phyloP scores from a whole-genome alignment of 2,797 vertebrate genomes.

The Fundulus diaphanus region DNA sequence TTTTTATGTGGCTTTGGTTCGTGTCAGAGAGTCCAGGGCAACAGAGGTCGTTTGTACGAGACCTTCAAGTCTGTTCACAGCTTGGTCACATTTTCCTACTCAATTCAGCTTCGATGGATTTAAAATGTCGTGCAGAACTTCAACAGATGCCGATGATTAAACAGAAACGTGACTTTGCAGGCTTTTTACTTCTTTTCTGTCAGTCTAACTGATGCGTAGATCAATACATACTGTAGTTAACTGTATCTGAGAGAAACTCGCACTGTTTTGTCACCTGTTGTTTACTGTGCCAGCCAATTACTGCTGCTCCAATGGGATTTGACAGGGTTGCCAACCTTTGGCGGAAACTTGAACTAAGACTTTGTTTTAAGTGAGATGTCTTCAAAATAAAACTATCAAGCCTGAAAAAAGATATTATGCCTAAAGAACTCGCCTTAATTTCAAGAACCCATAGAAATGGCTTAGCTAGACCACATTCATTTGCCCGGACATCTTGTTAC shows the following conservation, averaged over 20 bases:
- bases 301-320: not conserved
- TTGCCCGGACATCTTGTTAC: no score
- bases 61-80: slow-evolving; percentile 3
- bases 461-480: no score
- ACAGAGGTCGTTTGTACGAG: slow-evolving; percentile 7
- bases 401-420: not conserved
- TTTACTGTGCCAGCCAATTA: not conserved
- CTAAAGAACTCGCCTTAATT: no score
- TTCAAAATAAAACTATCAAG: not conserved
- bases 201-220: not conserved
- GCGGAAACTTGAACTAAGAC: not conserved
- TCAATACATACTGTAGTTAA: not conserved
- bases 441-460: no score
- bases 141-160: slow-evolving; percentile 21
- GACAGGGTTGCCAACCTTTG: not conserved
- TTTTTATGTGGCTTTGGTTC: slow-evolving; percentile 49
- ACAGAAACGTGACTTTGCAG: not conserved
- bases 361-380: not conserved
- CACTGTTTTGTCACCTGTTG: not conserved
- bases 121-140: slow-evolving; percentile 5
- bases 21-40: slow-evolving; percentile 51
- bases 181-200: not conserved
- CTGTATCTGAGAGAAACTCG: not conserved
- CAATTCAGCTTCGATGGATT: slow-evolving; percentile 12
- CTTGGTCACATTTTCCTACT: slow-evolving; percentile 31